Conservation (phyloP, 1,140 invertebrate species). For the Drosophila fuyamai region DNA sequence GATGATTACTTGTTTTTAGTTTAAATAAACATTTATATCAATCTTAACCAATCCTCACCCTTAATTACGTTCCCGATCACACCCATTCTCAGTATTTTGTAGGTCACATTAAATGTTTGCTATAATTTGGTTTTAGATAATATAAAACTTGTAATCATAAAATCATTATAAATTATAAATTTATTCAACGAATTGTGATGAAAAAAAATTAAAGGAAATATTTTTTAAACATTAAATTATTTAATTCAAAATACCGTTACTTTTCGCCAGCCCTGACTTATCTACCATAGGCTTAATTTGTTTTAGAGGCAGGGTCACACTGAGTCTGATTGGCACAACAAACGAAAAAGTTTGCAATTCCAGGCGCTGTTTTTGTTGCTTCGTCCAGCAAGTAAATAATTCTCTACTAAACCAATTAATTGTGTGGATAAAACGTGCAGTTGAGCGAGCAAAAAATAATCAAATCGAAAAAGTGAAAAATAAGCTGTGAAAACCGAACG, state of each 20-base stretch:
- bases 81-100: no score
- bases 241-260: background rate
- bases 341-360: slow-evolving; percentile 66
- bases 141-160: no score
- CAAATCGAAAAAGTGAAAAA: slow-evolving; percentile 5
- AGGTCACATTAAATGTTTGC: no score
- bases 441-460: background rate
- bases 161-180: no score
- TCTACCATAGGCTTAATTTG: background rate
- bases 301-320: background rate
- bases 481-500: slow-evolving; percentile 10
- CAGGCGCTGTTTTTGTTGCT: slow-evolving; percentile 51
- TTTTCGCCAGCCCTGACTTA: background rate
- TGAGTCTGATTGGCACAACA: slow-evolving; percentile 64
- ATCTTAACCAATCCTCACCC: no score
- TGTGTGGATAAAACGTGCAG: background rate
- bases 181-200: no score
- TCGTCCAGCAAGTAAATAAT: slow-evolving; percentile 52
- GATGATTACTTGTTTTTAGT: no score
- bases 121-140: no score
- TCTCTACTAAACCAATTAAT: background rate
- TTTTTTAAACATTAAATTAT: background rate
- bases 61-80: no score
- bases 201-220: no score
- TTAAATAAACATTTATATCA: no score